phyloP scores from a whole-genome alignment of 92 coral and sea anemone genomes.

The Anthopleura xanthogrammica region DNA sequence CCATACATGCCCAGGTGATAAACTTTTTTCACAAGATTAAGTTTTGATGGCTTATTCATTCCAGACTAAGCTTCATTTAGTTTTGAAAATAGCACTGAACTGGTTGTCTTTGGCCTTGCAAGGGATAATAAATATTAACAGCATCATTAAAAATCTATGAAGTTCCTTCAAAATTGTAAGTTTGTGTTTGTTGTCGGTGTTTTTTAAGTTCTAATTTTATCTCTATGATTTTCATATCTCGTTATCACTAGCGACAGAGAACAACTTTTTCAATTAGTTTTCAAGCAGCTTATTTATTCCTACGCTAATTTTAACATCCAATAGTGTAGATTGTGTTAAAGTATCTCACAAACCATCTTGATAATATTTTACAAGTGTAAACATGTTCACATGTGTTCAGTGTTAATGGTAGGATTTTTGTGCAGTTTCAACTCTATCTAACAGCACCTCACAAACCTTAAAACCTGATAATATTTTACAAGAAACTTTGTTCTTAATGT shows the following conservation, averaged over 20 bases:
- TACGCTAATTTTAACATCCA: background rate
- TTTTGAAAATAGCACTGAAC: no score
- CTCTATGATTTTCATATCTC: background rate
- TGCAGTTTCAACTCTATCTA: no score
- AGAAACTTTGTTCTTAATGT: no score
- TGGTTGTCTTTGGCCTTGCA: background rate
- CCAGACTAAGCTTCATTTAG: background rate
- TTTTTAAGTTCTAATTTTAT: background rate
- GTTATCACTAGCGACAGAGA: background rate
- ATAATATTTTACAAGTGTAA: no score
- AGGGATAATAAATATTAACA: background rate
- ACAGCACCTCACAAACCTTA: no score
- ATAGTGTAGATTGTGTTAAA: background rate
- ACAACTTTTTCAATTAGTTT: background rate
- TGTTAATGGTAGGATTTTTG: no score
- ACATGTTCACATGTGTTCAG: no score
- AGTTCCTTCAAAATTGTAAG: background rate
- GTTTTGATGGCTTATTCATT: no score
- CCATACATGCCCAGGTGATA: no score
- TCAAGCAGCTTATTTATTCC: background rate
- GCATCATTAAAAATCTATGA: background rate
- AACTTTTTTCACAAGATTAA: no score
- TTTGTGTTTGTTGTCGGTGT: background rate
- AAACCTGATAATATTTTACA: no score
- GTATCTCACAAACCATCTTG: background rate